Percentiles rank a stretch among this genome's conserved stretches.
Evolutionary conservation across 1,140 invertebrate genomes (phyloP).

Genomic region (Hormaphis cornu): DNA sequence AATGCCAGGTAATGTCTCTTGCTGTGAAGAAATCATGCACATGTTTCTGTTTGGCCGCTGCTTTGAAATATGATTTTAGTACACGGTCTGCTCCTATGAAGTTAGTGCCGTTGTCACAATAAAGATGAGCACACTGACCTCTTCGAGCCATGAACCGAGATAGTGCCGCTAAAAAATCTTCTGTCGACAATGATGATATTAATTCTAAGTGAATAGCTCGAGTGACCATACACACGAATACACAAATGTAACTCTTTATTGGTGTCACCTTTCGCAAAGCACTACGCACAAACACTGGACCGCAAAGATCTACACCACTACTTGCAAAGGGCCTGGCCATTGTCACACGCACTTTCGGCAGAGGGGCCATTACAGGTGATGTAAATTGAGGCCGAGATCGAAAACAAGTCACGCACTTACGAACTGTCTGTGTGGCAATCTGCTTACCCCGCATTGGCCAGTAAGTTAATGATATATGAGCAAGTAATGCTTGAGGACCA

Average conservation of each 20-base stretch:
- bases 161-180: neutral
- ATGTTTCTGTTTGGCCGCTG: neutral
- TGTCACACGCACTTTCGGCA: neutral
- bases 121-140: neutral
- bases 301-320: neutral
- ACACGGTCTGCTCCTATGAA: neutral
- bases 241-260: neutral
- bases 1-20: constrained; percentile 32
- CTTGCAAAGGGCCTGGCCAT: neutral
- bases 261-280: neutral
- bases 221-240: neutral
- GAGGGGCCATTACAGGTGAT: neutral
- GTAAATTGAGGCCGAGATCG: neutral
- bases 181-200: neutral
- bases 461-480: neutral
- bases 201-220: neutral
- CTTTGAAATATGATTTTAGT: neutral
- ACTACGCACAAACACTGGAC: neutral
- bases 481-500: neutral
- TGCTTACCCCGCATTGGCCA: neutral
- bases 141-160: neutral
- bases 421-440: too few species aligned
- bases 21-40: neutral
- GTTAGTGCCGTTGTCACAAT: neutral
- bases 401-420: neutral